Percentiles rank a stretch among this genome's conserved stretches.
phyloP scores from a whole-genome alignment of 2,797 vertebrate species.

The Acanthurus tractus region DNA sequence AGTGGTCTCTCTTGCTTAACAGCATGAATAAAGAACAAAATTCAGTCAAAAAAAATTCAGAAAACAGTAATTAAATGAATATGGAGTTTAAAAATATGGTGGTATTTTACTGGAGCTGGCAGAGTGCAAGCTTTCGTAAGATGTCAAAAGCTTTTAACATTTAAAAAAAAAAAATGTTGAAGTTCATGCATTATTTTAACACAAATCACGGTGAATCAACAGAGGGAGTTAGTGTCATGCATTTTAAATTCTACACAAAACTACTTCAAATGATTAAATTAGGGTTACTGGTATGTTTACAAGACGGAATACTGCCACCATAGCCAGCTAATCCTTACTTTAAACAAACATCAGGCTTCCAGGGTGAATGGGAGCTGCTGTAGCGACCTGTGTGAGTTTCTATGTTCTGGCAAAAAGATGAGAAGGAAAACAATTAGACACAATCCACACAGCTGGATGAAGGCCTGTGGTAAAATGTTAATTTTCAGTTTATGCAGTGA shows the following conservation, averaged over 20 bases:
- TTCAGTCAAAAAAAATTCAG: background rate
- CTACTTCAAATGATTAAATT: too few relatives aligned
- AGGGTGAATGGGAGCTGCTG: background rate
- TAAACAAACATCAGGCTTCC: conserved; percentile 1
- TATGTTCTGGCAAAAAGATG: conserved; percentile 34
- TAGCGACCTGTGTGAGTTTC: background rate
- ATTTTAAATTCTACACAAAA: too few relatives aligned
- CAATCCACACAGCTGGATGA: background rate
- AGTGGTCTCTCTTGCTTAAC: background rate
- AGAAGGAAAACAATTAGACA: background rate
- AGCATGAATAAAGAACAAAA: background rate
- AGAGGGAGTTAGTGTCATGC: too few relatives aligned
- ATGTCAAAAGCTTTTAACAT: too few relatives aligned
- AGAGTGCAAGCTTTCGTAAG: too few relatives aligned
- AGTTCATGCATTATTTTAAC: too few relatives aligned
- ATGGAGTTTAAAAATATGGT: too few relatives aligned
- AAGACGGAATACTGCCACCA: background rate
- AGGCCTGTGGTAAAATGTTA: background rate
- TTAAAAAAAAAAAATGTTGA: too few relatives aligned
- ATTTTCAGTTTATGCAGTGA: background rate
- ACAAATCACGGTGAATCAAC: too few relatives aligned
- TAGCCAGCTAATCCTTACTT: conserved; percentile 48
- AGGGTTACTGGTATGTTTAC: background rate
- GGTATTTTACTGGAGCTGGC: too few relatives aligned
- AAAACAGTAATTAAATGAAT: background rate